phyloP scores from a whole-genome alignment of 2,888 invertebrate genomes.

The Eueremaeus valkanovi region DNA sequence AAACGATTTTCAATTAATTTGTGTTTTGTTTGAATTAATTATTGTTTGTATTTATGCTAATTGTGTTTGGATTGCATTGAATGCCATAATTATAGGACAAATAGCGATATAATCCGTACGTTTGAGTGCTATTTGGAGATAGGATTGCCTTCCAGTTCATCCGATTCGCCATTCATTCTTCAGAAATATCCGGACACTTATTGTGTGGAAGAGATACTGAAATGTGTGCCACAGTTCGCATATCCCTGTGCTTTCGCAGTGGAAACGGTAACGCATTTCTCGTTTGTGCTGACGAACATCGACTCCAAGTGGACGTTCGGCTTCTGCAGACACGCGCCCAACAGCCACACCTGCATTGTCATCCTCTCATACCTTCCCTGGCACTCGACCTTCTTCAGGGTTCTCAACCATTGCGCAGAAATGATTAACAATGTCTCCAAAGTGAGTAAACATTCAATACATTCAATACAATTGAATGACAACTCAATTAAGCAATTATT shows the following conservation, averaged over 20 bases:
- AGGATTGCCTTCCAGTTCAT: background rate
- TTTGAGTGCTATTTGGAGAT: slow-evolving; percentile 36
- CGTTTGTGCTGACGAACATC: slow-evolving; percentile 90
- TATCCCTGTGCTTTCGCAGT: slow-evolving; percentile 49
- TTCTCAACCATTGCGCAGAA: slow-evolving; percentile 63
- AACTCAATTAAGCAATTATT: background rate
- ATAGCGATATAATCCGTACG: slow-evolving; percentile 24
- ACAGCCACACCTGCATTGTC: slow-evolving; percentile 69
- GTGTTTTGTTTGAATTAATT: background rate
- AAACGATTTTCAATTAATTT: background rate
- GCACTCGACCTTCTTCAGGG: slow-evolving; percentile 89
- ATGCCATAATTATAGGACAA: slow-evolving; percentile 32
- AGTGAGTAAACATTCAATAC: slow-evolving; percentile 2
- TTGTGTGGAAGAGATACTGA: slow-evolving; percentile 49
- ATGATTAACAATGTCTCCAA: slow-evolving; percentile 2
- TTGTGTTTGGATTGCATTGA: too few species aligned
- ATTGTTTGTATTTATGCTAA: background rate
- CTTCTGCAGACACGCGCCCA: slow-evolving; percentile 91
- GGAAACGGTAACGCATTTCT: slow-evolving; percentile 63
- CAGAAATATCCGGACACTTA: slow-evolving; percentile 51
- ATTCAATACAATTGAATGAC: background rate
- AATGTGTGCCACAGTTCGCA: slow-evolving; percentile 50
- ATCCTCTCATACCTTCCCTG: slow-evolving; percentile 73
- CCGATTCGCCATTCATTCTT: slow-evolving; percentile 45
- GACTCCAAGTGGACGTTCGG: slow-evolving; percentile 97